Evolutionary conservation across 1,140 invertebrate genomes (phyloP).

Genomic region (Aphelenchoides besseyi): DNA sequence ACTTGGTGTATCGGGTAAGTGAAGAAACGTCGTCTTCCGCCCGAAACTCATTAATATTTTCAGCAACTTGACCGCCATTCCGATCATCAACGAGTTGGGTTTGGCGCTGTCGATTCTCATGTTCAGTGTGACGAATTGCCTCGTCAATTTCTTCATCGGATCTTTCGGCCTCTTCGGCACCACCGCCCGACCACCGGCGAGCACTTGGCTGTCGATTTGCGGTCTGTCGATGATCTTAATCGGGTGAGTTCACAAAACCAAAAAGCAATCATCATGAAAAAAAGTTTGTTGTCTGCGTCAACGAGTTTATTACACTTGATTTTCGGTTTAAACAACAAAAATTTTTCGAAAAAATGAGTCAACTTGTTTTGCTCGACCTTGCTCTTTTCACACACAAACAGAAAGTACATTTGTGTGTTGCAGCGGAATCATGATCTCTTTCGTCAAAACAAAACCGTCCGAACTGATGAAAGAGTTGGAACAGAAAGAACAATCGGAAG

Average conservation of each 20-base stretch:
- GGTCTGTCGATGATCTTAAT: neutral
- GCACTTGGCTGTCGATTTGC: neutral
- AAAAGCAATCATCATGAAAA: too few relatives aligned
- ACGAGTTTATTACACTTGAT: too few relatives aligned
- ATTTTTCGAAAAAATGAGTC: too few relatives aligned
- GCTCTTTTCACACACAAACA: too few relatives aligned
- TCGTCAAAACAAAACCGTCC: neutral
- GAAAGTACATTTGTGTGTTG: too few relatives aligned
- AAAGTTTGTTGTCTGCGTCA: too few relatives aligned
- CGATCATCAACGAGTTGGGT: conserved; percentile 17
- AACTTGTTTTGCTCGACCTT: too few relatives aligned
- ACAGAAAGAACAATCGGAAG: neutral
- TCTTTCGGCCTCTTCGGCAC: conserved; percentile 18
- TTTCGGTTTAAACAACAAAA: too few relatives aligned
- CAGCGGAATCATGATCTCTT: conserved; percentile 9
- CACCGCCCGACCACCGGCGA: neutral
- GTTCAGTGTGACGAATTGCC: conserved; percentile 1
- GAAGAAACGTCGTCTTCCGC: neutral
- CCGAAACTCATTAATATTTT: neutral
- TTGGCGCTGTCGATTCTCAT: conserved; percentile 1
- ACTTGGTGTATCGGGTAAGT: neutral
- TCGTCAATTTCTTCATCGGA: neutral
- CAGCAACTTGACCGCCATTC: conserved; percentile 7
- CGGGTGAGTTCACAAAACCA: too few relatives aligned
- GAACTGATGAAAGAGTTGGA: neutral